phyloP scores from a whole-genome alignment of 2,797 vertebrate species.

The Melanogrammus aeglefinus region DNA sequence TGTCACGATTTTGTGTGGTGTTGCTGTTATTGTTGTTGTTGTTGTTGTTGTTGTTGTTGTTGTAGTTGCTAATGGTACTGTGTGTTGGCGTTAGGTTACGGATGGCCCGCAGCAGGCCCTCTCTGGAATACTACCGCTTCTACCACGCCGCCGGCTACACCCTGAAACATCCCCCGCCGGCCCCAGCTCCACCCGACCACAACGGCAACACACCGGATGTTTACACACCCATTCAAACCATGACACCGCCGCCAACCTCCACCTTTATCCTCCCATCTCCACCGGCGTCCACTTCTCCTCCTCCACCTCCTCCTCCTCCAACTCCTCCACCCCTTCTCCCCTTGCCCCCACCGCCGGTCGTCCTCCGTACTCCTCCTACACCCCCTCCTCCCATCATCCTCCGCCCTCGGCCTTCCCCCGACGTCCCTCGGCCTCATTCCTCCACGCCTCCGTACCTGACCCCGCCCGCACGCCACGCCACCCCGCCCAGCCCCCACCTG shows the following conservation, averaged over 20 bases:
- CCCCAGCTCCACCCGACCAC: constrained; percentile 34
- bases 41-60: neutral
- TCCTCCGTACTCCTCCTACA: constrained; percentile 26
- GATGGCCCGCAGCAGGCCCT: constrained; percentile 53
- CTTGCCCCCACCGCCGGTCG: constrained; percentile 11
- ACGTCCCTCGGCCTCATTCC: constrained; percentile 12
- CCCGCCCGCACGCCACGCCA: constrained; percentile 28
- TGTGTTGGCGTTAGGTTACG: constrained; percentile 44
- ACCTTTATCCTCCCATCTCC: constrained; percentile 11
- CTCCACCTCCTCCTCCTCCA: constrained; percentile 10
- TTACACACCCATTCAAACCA: constrained; percentile 9
- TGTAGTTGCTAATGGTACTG: neutral
- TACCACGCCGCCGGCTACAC: constrained; percentile 71
- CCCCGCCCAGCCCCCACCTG: constrained; percentile 70
- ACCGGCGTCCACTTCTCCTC: constrained; percentile 22
- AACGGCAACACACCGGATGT: constrained; percentile 26
- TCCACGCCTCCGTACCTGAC: constrained; percentile 14
- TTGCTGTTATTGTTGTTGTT: neutral
- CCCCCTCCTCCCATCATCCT: constrained; percentile 4
- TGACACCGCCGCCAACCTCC: neutral
- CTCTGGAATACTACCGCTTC: constrained; percentile 70
- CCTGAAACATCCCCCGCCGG: constrained; percentile 47
- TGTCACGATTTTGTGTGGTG: neutral
- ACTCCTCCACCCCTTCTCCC: constrained; percentile 34
- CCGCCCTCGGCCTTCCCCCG: neutral